phyloP scores from a whole-genome alignment of 2,113 vertebrate species.

The Dolichotis patagonum region DNA sequence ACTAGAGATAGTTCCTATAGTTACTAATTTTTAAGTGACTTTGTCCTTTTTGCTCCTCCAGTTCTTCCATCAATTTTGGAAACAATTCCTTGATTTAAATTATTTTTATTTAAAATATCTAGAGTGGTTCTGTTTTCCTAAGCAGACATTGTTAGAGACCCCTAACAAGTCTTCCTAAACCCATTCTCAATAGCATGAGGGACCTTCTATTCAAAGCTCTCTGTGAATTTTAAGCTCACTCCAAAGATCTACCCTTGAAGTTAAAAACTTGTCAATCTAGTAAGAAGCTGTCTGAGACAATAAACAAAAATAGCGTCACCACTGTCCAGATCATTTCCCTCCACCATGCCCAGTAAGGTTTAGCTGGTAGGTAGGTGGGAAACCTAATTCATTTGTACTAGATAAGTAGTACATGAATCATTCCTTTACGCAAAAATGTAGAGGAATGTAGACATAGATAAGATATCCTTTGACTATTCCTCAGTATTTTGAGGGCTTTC shows the following conservation, averaged over 20 bases:
- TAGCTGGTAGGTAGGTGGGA: constrained; percentile 8
- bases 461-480: neutral
- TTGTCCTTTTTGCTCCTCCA: neutral
- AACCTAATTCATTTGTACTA: constrained; percentile 14
- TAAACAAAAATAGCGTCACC: neutral
- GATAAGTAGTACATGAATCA: neutral
- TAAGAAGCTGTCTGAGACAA: neutral
- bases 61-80: neutral
- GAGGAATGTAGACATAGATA: neutral
- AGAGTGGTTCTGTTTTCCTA: neutral
- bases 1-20: neutral
- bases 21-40: neutral
- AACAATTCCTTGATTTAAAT: neutral
- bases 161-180: neutral
- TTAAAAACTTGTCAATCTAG: neutral
- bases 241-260: neutral
- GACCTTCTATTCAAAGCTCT: neutral
- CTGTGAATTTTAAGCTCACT: neutral
- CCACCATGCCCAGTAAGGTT: constrained; percentile 29
- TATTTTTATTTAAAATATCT: constrained; percentile 31
- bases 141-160: neutral
- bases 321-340: neutral
- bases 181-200: neutral
- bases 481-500: neutral
- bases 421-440: neutral